Evolutionary conservation across 2,888 invertebrate species (phyloP).

Genomic region (Aporophyla lueneburgensis): DNA sequence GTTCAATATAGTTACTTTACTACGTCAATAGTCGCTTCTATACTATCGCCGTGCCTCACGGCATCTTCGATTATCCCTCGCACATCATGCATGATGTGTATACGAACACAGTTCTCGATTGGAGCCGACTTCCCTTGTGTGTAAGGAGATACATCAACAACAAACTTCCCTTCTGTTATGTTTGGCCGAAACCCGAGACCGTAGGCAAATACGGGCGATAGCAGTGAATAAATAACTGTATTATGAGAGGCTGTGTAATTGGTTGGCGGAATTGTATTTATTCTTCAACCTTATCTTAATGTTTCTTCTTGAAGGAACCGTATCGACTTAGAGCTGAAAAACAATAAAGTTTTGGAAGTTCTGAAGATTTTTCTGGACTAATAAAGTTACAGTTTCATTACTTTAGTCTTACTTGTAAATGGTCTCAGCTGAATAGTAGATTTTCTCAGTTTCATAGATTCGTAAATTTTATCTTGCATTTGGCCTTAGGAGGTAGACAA

Average conservation of each 20-base stretch:
- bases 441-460: too few relatives aligned
- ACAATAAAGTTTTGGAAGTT: not conserved
- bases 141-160: conserved; percentile 34
- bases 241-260: not conserved
- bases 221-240: conserved; percentile 1
- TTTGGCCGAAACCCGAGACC: conserved; percentile 25
- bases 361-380: not conserved
- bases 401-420: not conserved
- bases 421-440: not conserved
- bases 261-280: not conserved
- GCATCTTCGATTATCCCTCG: conserved; percentile 3
- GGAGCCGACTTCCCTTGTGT: conserved; percentile 1
- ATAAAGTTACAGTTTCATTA: not conserved
- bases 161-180: conserved; percentile 2
- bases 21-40: not conserved
- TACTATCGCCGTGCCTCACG: not conserved
- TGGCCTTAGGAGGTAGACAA: too few relatives aligned
- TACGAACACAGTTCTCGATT: conserved; percentile 20
- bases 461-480: too few relatives aligned
- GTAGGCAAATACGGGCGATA: not conserved
- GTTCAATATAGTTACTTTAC: not conserved
- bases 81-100: not conserved
- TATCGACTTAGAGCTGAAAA: not conserved
- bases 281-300: not conserved
- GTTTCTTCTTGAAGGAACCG: not conserved